These are phyloP conservation scores for Lepidochitona cinerea DNA, from an alignment of 2,888 invertebrate genomes.

Conservation along the genomic window DNA sequence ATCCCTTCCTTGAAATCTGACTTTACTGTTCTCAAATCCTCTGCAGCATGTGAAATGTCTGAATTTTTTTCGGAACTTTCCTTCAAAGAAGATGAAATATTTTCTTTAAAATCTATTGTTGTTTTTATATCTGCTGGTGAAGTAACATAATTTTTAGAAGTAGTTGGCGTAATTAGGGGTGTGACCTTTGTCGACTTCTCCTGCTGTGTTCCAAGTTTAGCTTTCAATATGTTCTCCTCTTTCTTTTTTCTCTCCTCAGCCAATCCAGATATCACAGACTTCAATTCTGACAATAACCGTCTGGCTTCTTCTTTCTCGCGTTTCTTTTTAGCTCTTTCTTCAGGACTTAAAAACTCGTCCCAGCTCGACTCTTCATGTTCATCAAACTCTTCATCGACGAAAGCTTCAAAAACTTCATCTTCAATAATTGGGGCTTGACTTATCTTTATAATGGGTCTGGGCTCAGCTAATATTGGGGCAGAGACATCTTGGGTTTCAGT, in stretches of 20 bases:
- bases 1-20: no score
- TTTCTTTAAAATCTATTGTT: not conserved
- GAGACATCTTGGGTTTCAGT: not conserved
- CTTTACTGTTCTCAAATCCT: no score
- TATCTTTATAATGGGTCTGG: not conserved
- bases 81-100: not conserved
- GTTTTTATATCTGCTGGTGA: not conserved
- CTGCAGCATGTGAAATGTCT: not conserved
- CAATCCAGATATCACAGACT: conserved; percentile 57
- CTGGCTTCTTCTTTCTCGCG: conserved; percentile 52
- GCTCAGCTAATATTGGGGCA: not conserved
- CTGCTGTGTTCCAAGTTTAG: not conserved
- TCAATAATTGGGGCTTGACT: conserved; percentile 46
- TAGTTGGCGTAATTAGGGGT: not conserved
- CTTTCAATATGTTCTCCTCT: conserved; percentile 29
- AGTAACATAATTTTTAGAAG: not conserved
- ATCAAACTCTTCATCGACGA: conserved; percentile 46
- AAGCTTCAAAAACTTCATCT: conserved; percentile 59
- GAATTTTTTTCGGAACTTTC: not conserved
- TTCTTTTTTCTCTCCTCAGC: conserved; percentile 48
- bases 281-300: conserved; percentile 55
- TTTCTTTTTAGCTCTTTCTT: conserved; percentile 55
- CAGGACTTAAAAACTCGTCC: conserved; percentile 44
- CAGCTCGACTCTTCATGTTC: conserved; percentile 25
- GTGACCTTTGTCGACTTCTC: not conserved